Base-by-base conservation (phyloP, 2,888 invertebrate species). In the Eupithecia dodoneata region DNA sequence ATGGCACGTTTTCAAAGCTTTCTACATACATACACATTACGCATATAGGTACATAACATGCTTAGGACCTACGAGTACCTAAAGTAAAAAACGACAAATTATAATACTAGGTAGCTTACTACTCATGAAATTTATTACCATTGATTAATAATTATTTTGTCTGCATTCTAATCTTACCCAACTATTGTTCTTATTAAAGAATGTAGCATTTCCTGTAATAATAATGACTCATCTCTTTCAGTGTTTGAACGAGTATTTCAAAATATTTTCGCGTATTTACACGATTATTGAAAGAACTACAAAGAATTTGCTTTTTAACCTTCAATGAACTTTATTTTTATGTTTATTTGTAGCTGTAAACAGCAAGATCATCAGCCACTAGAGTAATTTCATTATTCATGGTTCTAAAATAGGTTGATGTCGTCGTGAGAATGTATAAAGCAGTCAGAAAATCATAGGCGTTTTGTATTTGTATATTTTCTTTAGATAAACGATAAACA, bases 181-280 rank as follows among this genome's bases (percentile, higher is more conserved):
- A 15, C 52, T 65, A 66, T 65, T 41, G 70, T 74, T 80, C 77
- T 91, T 92, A 91, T 91, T 91, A 90, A 84, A 79, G 79, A 69
- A 12, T 75, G 79, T 87, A 89, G 90, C 91, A 91, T 91, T 92
- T 92, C 91, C 92, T 59, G 18, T 92, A n/a, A 55, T 44, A 87
- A 82, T 66, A 73, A 47, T 92, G 92, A 92, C 81, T 92, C 91
- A 92, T 79, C 41, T 6, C 65, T 55, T 55, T n/a, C n/a, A 55
- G 15, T 55, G 55, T n/a, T n/a, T 55, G 6, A 55, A n/a, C n/a
- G 55, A 2, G 47, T 47, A 12, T 45, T 7, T 6, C 45, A 45
- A 45, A 45, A 45, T 45, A 45, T 45, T 45, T 45, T 45, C 7
- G 5, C 45, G 45, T 4, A 45, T 6, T 47, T 47, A 47, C 0